A percentile compares a stretch with the other conserved stretches of the same genome.
These are phyloP conservation scores for Aporophyla lueneburgensis DNA, from an alignment of 2,888 invertebrate genomes.

Conservation along the genomic window DNA sequence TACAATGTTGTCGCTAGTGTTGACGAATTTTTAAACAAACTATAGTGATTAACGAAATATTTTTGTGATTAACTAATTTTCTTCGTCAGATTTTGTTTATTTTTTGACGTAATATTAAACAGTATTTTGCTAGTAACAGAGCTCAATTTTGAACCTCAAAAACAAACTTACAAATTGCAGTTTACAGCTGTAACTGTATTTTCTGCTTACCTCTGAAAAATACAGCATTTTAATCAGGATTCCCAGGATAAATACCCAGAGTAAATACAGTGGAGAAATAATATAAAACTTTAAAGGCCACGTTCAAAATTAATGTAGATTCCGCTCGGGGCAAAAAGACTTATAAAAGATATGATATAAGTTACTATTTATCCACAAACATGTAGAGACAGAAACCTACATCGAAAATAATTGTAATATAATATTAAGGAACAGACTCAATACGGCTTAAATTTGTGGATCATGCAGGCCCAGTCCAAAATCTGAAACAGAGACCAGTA, in stretches of 20 bases:
- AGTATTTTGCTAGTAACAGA: background rate
- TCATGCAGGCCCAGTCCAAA: background rate
- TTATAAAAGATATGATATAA: background rate
- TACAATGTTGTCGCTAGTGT: conserved; percentile 41
- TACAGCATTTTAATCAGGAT: background rate
- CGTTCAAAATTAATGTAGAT: conserved; percentile 18
- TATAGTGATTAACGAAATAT: conserved; percentile 61
- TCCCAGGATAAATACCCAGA: conserved; percentile 15
- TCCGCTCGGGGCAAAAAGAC: background rate
- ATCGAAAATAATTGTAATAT: background rate
- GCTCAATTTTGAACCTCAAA: background rate
- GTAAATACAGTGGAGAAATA: background rate
- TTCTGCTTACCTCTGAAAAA: background rate
- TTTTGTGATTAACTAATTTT: conserved; percentile 56
- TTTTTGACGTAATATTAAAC: background rate
- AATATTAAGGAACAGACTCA: background rate
- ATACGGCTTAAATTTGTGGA: background rate
- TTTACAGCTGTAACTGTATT: background rate
- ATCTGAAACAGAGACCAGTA: background rate
- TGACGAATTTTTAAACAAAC: conserved; percentile 65
- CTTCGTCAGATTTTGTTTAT: conserved; percentile 42
- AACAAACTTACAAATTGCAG: background rate
- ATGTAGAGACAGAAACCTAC: background rate
- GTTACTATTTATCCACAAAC: no score
- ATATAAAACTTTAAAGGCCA: conserved; percentile 8